A percentile compares a stretch with the other conserved stretches of the same genome.
phyloP scores from a whole-genome alignment of 1,140 invertebrate species.

The Dendrolimus punctatus region DNA sequence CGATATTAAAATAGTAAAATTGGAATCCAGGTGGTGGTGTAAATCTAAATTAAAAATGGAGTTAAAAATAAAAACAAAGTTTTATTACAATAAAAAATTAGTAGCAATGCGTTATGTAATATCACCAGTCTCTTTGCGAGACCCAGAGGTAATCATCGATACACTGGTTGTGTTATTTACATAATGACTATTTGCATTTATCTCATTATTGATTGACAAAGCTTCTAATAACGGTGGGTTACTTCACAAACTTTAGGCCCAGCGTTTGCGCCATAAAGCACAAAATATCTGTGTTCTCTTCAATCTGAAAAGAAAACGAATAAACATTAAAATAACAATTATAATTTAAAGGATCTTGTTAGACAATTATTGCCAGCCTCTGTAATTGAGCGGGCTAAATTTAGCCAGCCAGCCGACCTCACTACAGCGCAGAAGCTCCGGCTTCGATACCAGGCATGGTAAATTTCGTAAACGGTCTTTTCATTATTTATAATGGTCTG shows the following conservation, averaged over 20 bases:
- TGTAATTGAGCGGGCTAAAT: too few species aligned
- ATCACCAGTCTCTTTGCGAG: slow-evolving; percentile 51
- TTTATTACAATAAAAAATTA: slow-evolving; percentile 59
- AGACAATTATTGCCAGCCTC: too few species aligned
- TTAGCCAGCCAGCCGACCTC: too few species aligned
- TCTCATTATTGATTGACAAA: slow-evolving; percentile 33
- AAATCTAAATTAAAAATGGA: slow-evolving; percentile 8
- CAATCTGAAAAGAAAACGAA: slow-evolving; percentile 78
- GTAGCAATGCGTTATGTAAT: slow-evolving; percentile 65
- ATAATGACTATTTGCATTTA: slow-evolving; percentile 52
- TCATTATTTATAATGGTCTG: too few species aligned
- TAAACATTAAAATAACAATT: slow-evolving; percentile 4
- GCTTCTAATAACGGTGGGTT: slow-evolving; percentile 34
- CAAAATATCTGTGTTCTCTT: slow-evolving; percentile 90
- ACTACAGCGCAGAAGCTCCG: too few species aligned
- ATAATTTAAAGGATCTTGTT: slow-evolving; percentile 1
- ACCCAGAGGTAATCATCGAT: slow-evolving; percentile 49
- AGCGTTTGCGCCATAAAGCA: slow-evolving; percentile 88
- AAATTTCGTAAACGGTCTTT: too few species aligned
- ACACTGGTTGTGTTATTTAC: slow-evolving; percentile 50
- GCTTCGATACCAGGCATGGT: too few species aligned
- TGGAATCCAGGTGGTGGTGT: too few species aligned
- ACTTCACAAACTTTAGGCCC: slow-evolving; percentile 76
- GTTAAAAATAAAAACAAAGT: slow-evolving; percentile 59
- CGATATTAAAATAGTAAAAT: too few species aligned